A percentile compares a stretch with the other conserved stretches of the same genome.
These are phyloP conservation scores for Araneus ventricosus DNA, from an alignment of 1,140 invertebrate genomes.

Conservation along the genomic window DNA sequence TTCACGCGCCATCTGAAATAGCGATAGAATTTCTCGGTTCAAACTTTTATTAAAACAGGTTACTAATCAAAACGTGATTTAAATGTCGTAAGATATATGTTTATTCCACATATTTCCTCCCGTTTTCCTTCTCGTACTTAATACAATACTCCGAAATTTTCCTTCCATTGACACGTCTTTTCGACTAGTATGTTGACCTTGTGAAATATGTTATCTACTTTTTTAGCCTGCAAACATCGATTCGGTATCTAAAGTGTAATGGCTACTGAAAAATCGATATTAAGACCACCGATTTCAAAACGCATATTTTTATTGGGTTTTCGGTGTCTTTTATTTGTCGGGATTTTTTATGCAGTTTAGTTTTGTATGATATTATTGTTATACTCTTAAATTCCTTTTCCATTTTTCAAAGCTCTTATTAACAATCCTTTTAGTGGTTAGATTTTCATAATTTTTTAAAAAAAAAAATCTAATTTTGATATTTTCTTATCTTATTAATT, in stretches of 20 bases:
- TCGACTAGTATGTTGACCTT: slow-evolving; percentile 20
- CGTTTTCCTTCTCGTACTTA: background rate
- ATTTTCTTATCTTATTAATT: no score
- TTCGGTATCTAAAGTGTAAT: background rate
- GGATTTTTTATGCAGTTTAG: no score
- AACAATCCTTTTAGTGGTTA: no score
- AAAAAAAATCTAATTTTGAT: no score
- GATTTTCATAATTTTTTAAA: no score
- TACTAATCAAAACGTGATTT: background rate
- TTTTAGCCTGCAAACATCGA: background rate
- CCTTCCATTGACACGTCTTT: background rate
- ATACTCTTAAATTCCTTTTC: no score
- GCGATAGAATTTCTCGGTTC: background rate
- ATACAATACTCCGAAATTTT: background rate
- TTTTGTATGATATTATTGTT: no score
- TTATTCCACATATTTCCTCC: background rate
- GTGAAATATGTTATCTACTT: background rate
- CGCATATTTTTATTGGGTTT: background rate
- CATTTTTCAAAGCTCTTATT: no score
- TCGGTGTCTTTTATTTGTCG: no score
- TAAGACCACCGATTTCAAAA: background rate
- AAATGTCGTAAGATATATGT: background rate
- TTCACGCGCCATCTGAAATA: background rate
- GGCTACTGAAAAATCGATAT: slow-evolving; percentile 16
- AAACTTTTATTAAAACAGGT: background rate